Percentiles rank a stretch among this genome's conserved stretches.
phyloP scores from a whole-genome alignment of 2,888 invertebrate species.

The Cecidostiba fungosa region DNA sequence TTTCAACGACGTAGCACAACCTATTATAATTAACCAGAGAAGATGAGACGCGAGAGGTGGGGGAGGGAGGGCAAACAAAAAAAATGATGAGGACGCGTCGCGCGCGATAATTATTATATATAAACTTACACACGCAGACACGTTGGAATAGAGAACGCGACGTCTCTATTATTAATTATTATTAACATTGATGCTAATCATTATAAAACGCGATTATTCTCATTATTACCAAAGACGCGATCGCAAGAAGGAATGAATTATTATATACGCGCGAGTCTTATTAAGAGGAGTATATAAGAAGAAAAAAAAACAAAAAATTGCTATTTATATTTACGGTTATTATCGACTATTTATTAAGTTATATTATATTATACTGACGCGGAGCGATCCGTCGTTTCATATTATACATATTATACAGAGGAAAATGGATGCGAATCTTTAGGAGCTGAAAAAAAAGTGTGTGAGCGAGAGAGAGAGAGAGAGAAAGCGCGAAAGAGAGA shows the following conservation, averaged over 20 bases:
- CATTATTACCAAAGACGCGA: conserved; percentile 47
- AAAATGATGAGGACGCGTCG: conserved; percentile 29
- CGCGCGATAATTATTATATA: conserved; percentile 32
- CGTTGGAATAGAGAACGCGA: conserved; percentile 1
- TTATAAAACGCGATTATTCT: conserved; percentile 52
- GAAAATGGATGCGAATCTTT: conserved; percentile 60
- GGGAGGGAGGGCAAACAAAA: background rate
- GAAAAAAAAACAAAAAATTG: conserved; percentile 50
- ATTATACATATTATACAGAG: conserved; percentile 67
- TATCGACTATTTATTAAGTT: conserved; percentile 63
- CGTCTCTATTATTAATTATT: conserved; percentile 56
- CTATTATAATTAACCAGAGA: conserved; percentile 39
- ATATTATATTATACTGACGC: conserved; percentile 50
- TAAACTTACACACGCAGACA: conserved; percentile 3
- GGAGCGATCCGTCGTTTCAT: conserved; percentile 65
- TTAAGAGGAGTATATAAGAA: conserved; percentile 20
- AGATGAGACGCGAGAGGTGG: background rate
- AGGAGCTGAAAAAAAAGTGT: conserved; percentile 26
- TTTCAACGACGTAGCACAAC: conserved; percentile 45
- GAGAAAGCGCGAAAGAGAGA: conserved; percentile 20
- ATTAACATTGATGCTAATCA: conserved; percentile 68
- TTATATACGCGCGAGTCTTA: conserved; percentile 20
- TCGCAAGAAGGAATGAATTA: conserved; percentile 50
- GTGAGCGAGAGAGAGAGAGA: conserved; percentile 16
- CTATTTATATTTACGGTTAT: conserved; percentile 67